Percentiles rank a stretch among this genome's conserved stretches.
phyloP scores from a whole-genome alignment of 2,888 invertebrate species.

The Creontiades dilutus region DNA sequence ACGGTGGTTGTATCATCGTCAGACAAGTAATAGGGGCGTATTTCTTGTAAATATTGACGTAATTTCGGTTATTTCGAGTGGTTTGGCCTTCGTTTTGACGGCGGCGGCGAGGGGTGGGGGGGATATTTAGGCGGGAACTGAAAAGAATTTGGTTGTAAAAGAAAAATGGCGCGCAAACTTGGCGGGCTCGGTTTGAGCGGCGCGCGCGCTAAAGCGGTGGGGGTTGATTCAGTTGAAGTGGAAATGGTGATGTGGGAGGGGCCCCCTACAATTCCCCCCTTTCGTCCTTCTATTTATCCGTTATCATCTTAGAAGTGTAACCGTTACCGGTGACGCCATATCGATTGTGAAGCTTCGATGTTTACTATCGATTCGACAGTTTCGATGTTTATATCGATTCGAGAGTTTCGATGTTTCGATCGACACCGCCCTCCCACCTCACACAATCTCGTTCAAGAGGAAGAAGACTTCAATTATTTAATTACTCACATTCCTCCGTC shows the following conservation, averaged over 20 bases:
- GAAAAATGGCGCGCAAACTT: slow-evolving; percentile 16
- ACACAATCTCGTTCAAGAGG: too few species aligned
- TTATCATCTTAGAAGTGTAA: neutral
- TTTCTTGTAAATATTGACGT: too few species aligned
- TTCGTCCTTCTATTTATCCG: neutral
- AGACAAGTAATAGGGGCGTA: neutral
- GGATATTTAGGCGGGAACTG: neutral
- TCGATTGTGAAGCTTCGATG: neutral
- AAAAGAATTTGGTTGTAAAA: neutral
- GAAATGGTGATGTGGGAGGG: neutral
- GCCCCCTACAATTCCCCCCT: neutral
- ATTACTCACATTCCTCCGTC: too few species aligned
- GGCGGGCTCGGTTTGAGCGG: slow-evolving; percentile 11
- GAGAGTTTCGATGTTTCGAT: too few species aligned
- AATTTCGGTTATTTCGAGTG: neutral
- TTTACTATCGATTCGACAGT: neutral
- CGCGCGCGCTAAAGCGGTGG: neutral
- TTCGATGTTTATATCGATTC: too few species aligned
- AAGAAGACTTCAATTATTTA: too few species aligned
- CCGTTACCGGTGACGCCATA: too few species aligned
- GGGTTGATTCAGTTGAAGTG: neutral
- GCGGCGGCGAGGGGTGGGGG: neutral
- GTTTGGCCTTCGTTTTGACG: neutral
- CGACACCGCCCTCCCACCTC: too few species aligned
- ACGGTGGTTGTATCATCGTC: neutral